Evolutionary conservation across 2,113 vertebrate species (phyloP).

Genomic region (Nesogale talazaci): DNA sequence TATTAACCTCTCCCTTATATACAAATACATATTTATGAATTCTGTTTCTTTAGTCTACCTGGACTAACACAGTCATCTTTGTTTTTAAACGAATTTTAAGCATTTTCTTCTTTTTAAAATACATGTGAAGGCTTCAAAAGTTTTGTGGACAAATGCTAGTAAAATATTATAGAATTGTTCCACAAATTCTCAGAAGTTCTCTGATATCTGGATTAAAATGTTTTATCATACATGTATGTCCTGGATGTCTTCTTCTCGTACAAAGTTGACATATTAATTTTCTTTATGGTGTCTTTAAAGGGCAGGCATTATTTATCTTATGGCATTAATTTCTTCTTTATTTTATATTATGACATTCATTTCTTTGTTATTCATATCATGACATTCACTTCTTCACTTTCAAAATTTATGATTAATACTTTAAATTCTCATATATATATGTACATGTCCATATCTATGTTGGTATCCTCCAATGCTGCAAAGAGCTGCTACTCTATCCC

Average conservation of each 20-base stretch:
- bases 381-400: background rate
- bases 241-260: background rate
- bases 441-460: no score
- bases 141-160: no score
- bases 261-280: background rate
- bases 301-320: background rate
- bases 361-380: background rate
- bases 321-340: background rate
- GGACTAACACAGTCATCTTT: background rate
- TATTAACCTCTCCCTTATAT: no score
- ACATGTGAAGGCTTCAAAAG: no score
- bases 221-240: background rate
- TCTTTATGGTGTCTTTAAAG: background rate
- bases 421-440: background rate
- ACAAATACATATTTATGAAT: no score
- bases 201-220: background rate
- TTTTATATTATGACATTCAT: background rate
- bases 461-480: background rate
- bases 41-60: no score
- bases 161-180: no score
- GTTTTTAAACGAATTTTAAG: background rate
- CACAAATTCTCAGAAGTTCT: no score
- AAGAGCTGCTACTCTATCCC: background rate
- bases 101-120: background rate
- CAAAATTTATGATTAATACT: background rate